Conservation (phyloP, 2,888 invertebrate species). For the Drosophila niveifrons region DNA sequence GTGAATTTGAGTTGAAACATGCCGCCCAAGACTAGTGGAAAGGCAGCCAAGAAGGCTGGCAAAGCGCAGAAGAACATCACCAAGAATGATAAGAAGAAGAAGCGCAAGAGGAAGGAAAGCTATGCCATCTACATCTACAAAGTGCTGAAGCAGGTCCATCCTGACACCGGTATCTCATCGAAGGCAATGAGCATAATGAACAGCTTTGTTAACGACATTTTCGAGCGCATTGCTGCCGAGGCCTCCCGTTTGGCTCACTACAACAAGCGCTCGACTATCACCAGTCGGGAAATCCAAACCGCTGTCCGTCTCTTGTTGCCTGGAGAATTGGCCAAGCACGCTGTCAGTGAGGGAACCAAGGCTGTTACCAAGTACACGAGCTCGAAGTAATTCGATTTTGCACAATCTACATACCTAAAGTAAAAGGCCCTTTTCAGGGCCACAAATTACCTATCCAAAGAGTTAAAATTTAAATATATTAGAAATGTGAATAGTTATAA, state of each 20-base stretch:
- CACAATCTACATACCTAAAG: background rate
- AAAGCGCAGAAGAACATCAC: no score
- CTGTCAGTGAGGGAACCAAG: constrained; percentile 59
- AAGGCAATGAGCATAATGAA: constrained; percentile 92
- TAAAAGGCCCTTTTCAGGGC: constrained; percentile 55
- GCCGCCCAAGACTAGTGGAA: constrained; percentile 84
- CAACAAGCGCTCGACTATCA: constrained; percentile 60
- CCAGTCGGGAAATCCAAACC: constrained; percentile 62
- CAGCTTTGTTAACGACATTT: constrained; percentile 90
- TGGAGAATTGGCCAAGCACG: constrained; percentile 62
- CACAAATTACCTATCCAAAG: constrained; percentile 35
- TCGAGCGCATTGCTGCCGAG: constrained; percentile 90
- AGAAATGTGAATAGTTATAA: no score
- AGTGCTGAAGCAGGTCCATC: constrained; percentile 87
- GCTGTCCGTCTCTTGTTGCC: constrained; percentile 60
- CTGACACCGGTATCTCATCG: constrained; percentile 89
- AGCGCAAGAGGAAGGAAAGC: no score
- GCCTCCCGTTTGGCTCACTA: constrained; percentile 88
- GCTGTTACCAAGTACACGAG: constrained; percentile 64
- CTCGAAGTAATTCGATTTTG: constrained; percentile 50
- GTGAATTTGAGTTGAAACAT: constrained; percentile 44
- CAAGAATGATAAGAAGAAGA: no score
- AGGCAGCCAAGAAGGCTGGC: no score
- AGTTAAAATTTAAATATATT: constrained; percentile 1
- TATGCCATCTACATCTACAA: no score